Conservation (phyloP, 2,797 vertebrate species). For the Bradypodion ventrale region DNA sequence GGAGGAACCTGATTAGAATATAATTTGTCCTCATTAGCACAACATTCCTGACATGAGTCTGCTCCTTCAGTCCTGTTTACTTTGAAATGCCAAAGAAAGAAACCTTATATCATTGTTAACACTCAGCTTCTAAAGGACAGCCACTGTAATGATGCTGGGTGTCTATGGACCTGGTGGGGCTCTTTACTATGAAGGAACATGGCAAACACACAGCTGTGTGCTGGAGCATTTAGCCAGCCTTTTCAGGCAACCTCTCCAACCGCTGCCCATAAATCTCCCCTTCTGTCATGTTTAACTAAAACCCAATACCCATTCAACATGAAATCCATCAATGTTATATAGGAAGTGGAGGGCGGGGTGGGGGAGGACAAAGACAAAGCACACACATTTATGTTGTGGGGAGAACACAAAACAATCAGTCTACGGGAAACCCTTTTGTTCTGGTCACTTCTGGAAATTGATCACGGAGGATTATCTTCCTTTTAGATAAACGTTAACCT, state of each 20-base stretch:
- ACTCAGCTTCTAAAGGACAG: constrained; percentile 69
- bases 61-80: constrained; percentile 71
- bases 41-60: constrained; percentile 73
- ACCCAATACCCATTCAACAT: constrained; percentile 92
- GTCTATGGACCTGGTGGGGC: constrained; percentile 57
- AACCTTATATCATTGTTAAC: constrained; percentile 73
- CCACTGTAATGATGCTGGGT: constrained; percentile 63
- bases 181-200: constrained; percentile 67
- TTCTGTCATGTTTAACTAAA: constrained; percentile 88
- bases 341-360: constrained; percentile 23
- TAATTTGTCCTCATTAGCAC: constrained; percentile 79
- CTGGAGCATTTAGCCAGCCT: constrained; percentile 80
- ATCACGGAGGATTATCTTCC: constrained; percentile 41
- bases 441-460: constrained; percentile 46
- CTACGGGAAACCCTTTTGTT: constrained; percentile 50
- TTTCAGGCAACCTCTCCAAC: constrained; percentile 82
- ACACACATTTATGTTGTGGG: constrained; percentile 77
- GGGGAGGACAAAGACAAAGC: constrained; percentile 89
- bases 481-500: constrained; percentile 51
- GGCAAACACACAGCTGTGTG: constrained; percentile 68
- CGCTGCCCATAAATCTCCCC: constrained; percentile 87
- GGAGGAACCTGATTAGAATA: constrained; percentile 78
- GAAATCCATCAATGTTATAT: constrained; percentile 91
- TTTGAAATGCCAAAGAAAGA: constrained; percentile 73
- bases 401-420: constrained; percentile 60